Evolutionary conservation across 2,888 invertebrate genomes (phyloP), one percentile per base, ranked within the genome.

Genomic region (Apotomis betuletana): DNA sequence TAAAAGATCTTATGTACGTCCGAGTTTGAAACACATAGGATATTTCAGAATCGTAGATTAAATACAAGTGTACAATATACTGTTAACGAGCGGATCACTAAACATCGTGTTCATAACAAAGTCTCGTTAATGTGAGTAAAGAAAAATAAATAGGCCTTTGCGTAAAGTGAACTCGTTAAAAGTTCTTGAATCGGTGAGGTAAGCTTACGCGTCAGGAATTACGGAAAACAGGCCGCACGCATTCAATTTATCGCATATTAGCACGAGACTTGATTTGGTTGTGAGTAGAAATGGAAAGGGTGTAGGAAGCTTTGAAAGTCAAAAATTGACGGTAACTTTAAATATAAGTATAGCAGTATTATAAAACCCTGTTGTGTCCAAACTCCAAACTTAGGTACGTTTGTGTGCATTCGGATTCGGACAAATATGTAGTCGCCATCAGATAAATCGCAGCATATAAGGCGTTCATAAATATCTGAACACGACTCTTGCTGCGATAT

Each of bases 41-140:
- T 44, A 55, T 65, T 46, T 57, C 13, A 9, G 5, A 57, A 44
- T 57, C 36, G 46, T 27, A 46, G 6, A 44, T n/a, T 5, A 27
- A 55, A 57, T 61, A 61, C 49, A 61, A 55, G 67, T 61, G 55
- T 67, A 67, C 65, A 71, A 70, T 57, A 57, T 5, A 55, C 49
- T 71, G 71, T 62, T 71, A 71, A 67, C 71, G 57, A 67, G 71
- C 61, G 67, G n/a, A 61, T 71, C 61, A 51, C 61, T 67, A 67
- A 62, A 70, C 65, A 70, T 49, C 41, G 51, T 58, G 61, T 71
- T 67, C 57, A 15, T 57, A 67, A 67, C 57, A 44, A 58, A n/a
- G 54, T 12, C 59, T 65, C 65, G 60, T 65, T 67, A 60, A 61
- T 51, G 57, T 36, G 65, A 27, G 67, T 61, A 49, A 51, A 62